phyloP scores from a whole-genome alignment of 2,888 invertebrate species.

The Trichogramma evanescens region DNA sequence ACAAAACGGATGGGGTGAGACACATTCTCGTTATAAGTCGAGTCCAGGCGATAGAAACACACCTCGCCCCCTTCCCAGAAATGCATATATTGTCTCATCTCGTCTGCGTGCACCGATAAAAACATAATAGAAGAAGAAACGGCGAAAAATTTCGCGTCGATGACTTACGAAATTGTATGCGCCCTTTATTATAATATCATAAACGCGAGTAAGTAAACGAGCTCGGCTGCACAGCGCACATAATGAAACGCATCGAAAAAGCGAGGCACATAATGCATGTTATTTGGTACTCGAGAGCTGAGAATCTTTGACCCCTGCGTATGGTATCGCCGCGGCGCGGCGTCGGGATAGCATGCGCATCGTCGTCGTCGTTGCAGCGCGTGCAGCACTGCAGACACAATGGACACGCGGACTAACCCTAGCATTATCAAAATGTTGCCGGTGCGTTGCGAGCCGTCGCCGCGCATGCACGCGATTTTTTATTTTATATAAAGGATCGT shows the following conservation, averaged over 20 bases:
- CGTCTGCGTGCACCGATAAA: not conserved
- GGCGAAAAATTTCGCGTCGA: not conserved
- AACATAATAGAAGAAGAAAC: not conserved
- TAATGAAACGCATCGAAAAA: conserved; percentile 27
- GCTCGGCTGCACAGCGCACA: conserved; percentile 17
- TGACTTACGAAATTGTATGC: too few relatives aligned
- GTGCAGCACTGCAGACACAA: conserved; percentile 5
- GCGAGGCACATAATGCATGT: conserved; percentile 42
- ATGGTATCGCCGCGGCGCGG: too few relatives aligned
- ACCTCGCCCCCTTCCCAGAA: too few relatives aligned
- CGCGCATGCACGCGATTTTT: conserved; percentile 29
- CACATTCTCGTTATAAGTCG: too few relatives aligned
- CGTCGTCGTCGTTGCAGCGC: not conserved
- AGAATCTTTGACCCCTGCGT: conserved; percentile 36
- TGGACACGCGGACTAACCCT: conserved; percentile 37
- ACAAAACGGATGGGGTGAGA: too few relatives aligned
- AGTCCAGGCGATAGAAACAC: too few relatives aligned
- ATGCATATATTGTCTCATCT: too few relatives aligned
- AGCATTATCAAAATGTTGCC: conserved; percentile 42
- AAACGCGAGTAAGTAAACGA: not conserved
- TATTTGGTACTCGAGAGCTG: conserved; percentile 34
- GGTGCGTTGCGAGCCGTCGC: conserved; percentile 12
- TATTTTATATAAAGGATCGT: conserved; percentile 30
- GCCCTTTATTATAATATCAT: not conserved
- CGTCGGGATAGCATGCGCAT: too few relatives aligned